phyloP scores from a whole-genome alignment of 2,888 invertebrate species.

The Synergus umbraculus region DNA sequence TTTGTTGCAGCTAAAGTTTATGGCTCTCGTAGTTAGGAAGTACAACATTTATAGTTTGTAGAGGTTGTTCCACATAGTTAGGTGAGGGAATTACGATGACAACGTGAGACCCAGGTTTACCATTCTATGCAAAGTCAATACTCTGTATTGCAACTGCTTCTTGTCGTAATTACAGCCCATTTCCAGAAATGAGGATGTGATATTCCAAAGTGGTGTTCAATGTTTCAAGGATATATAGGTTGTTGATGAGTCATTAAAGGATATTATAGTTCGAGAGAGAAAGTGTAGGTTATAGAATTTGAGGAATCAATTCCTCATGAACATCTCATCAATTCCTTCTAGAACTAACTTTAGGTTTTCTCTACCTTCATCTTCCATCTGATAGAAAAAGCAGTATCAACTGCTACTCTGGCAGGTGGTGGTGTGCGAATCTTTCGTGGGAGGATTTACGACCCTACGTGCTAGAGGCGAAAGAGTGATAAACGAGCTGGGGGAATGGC shows the following conservation, averaged over 20 bases:
- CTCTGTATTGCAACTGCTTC: neutral
- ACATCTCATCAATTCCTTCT: no score
- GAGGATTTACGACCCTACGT: constrained; percentile 40
- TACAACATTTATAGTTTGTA: neutral
- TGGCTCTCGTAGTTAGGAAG: neutral
- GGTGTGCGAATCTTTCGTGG: constrained; percentile 7
- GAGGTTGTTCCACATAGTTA: neutral
- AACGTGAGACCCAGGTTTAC: neutral
- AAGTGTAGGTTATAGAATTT: neutral
- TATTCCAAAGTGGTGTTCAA: neutral
- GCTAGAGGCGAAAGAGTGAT: constrained; percentile 53
- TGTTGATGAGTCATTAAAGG: neutral
- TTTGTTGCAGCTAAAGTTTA: constrained; percentile 4
- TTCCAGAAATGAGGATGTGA: neutral
- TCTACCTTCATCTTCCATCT: neutral
- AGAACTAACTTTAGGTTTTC: no score
- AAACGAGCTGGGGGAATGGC: constrained; percentile 42
- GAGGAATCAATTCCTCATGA: no score
- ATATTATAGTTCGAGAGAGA: neutral
- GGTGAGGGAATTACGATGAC: constrained; percentile 6
- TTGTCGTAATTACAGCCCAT: constrained; percentile 7
- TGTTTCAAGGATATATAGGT: neutral
- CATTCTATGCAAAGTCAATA: constrained; percentile 8
- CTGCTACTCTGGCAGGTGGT: neutral
- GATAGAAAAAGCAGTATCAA: neutral